Percentiles rank a stretch among this genome's conserved stretches.
Evolutionary conservation across 2,797 vertebrate species (phyloP).

Genomic region (Choloepus didactylus): DNA sequence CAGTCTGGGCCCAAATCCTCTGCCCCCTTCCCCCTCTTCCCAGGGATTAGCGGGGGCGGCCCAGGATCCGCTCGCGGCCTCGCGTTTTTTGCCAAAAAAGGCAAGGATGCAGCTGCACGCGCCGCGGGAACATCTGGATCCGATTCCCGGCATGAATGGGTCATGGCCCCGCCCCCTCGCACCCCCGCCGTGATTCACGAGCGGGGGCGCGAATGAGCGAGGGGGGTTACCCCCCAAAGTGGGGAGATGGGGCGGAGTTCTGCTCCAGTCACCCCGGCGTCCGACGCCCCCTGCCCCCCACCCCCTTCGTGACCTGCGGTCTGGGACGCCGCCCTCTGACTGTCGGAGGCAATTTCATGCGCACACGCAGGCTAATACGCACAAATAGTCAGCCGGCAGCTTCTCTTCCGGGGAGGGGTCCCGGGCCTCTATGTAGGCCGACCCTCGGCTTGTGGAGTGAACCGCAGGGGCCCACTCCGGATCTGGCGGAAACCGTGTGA

Average conservation of each 20-base stretch:
- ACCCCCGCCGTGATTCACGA: constrained; percentile 66
- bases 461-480: neutral
- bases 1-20: constrained; percentile 69
- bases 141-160: constrained; percentile 91
- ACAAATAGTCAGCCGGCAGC: neutral
- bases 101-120: constrained; percentile 89
- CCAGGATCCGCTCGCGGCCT: constrained; percentile 86
- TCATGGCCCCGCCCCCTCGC: constrained; percentile 84
- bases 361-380: neutral
- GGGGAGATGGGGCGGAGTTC: constrained; percentile 75
- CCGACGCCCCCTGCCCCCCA: neutral
- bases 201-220: constrained; percentile 70
- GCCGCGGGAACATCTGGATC: constrained; percentile 91
- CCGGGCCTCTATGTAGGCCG: neutral
- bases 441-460: neutral
- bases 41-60: constrained; percentile 78
- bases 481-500: neutral
- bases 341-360: neutral
- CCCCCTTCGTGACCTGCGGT: neutral
- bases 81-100: constrained; percentile 92
- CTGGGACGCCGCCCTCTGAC: neutral
- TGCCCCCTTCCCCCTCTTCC: constrained; percentile 71
- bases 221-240: constrained; percentile 72
- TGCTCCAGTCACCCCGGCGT: neutral
- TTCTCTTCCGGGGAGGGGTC: neutral